These are phyloP conservation scores for Chlamydotis undulata DNA, from an alignment of 2,113 vertebrate genomes.

Conservation along the genomic window DNA sequence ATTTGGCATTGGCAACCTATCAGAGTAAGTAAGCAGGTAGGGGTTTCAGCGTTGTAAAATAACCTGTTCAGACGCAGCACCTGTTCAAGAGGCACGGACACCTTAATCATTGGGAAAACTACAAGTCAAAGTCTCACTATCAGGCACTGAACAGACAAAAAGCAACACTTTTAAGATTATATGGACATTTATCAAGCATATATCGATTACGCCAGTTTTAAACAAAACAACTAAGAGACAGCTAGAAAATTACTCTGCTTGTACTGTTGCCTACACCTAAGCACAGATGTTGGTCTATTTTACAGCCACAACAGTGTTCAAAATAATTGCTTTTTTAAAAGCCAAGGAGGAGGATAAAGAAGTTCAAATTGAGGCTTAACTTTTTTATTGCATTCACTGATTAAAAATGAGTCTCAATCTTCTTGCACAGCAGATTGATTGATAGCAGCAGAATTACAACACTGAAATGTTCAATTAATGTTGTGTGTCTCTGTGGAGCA, in stretches of 20 bases:
- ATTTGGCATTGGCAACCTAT: background rate
- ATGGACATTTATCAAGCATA: background rate
- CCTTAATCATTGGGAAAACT: background rate
- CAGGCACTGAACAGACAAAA: background rate
- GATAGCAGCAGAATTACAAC: background rate
- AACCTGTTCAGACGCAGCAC: background rate
- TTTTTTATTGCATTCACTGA: background rate
- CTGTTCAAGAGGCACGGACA: background rate
- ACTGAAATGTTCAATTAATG: background rate
- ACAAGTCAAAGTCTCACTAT: background rate
- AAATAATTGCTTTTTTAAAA: background rate
- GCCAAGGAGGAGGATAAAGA: background rate
- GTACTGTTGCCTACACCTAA: background rate
- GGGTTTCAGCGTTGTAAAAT: background rate
- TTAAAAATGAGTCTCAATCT: background rate
- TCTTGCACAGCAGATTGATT: background rate
- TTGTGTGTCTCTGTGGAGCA: background rate
- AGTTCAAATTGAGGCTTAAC: background rate
- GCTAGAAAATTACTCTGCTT: background rate
- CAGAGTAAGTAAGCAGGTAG: background rate
- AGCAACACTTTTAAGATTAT: background rate
- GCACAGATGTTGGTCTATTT: background rate
- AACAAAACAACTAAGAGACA: background rate
- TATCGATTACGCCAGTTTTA: background rate
- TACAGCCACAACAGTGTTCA: background rate